A percentile compares a stretch with the other conserved stretches of the same genome.
Evolutionary conservation across 2,888 invertebrate genomes (phyloP).

Genomic region (Eurois occulta): DNA sequence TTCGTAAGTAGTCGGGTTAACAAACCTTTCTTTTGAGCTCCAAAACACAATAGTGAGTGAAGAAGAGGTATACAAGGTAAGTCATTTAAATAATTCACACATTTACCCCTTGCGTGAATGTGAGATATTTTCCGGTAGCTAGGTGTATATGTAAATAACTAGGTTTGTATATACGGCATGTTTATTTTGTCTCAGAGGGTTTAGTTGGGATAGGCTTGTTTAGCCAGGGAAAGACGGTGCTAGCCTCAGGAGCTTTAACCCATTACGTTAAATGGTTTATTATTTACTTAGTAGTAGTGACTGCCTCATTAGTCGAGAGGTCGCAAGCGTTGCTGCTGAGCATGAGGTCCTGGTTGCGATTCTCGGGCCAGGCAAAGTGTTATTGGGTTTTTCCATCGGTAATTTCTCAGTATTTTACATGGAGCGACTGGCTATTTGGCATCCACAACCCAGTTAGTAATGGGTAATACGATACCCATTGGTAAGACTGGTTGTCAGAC

Average conservation of each 20-base stretch:
- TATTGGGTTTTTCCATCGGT: background rate
- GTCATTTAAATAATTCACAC: conserved; percentile 39
- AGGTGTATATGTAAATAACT: conserved; percentile 9
- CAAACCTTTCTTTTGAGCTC: background rate
- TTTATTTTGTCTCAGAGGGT: conserved; percentile 36
- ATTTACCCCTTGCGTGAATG: background rate
- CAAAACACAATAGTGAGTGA: background rate
- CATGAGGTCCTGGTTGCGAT: background rate
- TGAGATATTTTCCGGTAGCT: conserved; percentile 10
- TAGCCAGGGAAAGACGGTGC: background rate
- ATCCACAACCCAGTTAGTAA: too few species aligned
- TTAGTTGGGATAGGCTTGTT: background rate
- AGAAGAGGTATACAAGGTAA: conserved; percentile 1
- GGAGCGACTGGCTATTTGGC: too few species aligned
- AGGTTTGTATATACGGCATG: conserved; percentile 5
- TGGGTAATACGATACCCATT: too few species aligned
- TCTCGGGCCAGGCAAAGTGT: background rate
- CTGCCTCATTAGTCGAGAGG: background rate
- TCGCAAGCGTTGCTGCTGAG: background rate
- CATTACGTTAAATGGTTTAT: conserved; percentile 13
- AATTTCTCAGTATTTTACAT: background rate
- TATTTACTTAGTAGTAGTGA: background rate
- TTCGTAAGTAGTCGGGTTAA: background rate
- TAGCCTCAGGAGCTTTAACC: background rate
- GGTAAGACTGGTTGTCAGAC: too few species aligned